Base-by-base conservation (phyloP, 2,888 invertebrate species). In the Choristoneura rosaceana region DNA sequence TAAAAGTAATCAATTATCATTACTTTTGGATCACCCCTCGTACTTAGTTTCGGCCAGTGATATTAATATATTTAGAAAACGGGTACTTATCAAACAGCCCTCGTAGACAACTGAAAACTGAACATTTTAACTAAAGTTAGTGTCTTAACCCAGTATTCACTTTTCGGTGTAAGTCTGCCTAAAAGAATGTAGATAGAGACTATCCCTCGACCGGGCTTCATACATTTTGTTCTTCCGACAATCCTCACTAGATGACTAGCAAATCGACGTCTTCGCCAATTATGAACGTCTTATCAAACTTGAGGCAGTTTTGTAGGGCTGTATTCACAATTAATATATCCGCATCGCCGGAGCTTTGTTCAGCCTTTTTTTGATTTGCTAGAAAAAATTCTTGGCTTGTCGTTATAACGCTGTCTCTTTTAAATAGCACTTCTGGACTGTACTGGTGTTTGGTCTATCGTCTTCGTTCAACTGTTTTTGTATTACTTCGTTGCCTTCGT, bases 221-320 rank as follows among this genome's bases (percentile, higher is more conserved):
- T 63, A 63, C 15, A 34, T 63, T 47, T 8, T 50, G n/a, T 34
- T 25, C 3, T 14, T 7, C 12, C 3, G 50, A 34, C 5, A n/a
- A 33, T 7, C 43, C 43, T 4, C 8, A 10, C 3, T 50, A 14
- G 14, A 63, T 33, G 9, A 50, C 63, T n/a, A 63, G 4, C 33
- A 63, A 12, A 25, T 62, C 62, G 7, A 62, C 45, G 25, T 62
- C 62, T 25, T 62, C 50, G 3, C 63, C 63, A 5, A 63, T 50
- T 7, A 50, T 25, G 7, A 50, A 4, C 14, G 34, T n/a, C 8
- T 9, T 14, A 47, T 47, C 47, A 62, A 45, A 45, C 3, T 14
- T 15, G 25, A 15, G 10, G 14, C 33, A 14, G 4, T 8, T n/a
- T 34, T 63, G 10, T 12, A 3, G 8, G 0, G 33, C 50, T 33